phyloP scores from a whole-genome alignment of 2,888 invertebrate species.

The Holacanthella duospinosa region DNA sequence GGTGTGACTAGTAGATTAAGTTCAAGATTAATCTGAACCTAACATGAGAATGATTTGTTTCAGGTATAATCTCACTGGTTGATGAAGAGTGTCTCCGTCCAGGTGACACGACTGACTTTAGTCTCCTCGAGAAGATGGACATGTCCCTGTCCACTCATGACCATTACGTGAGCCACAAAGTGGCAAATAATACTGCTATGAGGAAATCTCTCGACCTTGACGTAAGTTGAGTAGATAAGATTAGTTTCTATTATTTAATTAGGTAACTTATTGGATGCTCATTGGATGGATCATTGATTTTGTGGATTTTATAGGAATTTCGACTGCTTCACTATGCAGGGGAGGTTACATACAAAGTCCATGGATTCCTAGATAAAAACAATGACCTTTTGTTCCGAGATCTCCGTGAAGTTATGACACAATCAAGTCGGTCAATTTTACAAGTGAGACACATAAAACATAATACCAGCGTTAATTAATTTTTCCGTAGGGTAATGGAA shows the following conservation, averaged over 20 bases:
- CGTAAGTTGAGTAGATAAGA: conserved; percentile 45
- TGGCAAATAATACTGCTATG: conserved; percentile 56
- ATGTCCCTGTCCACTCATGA: conserved; percentile 60
- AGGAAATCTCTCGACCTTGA: conserved; percentile 76
- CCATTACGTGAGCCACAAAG: conserved; percentile 73
- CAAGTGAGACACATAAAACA: conserved; percentile 40
- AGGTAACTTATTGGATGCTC: not conserved
- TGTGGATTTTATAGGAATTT: conserved; percentile 77
- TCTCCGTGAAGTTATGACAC: conserved; percentile 70
- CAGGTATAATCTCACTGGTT: conserved; percentile 69
- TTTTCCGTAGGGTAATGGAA: no score
- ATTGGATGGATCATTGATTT: not conserved
- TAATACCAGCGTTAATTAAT: not conserved
- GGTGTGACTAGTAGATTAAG: conserved; percentile 45
- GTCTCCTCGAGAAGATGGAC: conserved; percentile 70
- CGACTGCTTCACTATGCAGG: conserved; percentile 84
- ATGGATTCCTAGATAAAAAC: conserved; percentile 84
- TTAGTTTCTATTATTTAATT: not conserved
- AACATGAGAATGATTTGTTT: not conserved
- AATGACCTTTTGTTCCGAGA: conserved; percentile 83
- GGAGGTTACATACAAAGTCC: conserved; percentile 77
- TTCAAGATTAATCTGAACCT: not conserved
- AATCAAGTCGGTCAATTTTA: conserved; percentile 55
- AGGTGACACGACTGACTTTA: conserved; percentile 71
- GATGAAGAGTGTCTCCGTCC: conserved; percentile 88